Base-by-base conservation (phyloP, 2,113 vertebrate species). In the Lipophrys pholis region DNA sequence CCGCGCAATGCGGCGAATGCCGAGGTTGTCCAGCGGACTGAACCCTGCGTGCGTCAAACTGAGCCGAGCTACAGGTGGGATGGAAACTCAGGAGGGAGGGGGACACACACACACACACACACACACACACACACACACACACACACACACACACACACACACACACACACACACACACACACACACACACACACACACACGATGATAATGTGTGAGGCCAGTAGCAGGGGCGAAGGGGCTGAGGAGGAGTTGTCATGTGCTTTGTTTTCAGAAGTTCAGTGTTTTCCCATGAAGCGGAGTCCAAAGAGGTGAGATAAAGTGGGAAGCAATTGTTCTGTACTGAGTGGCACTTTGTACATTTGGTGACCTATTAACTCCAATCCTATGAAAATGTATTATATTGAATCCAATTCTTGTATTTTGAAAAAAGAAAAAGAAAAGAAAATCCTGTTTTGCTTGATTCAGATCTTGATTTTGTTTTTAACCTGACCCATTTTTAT, bases 41-140 rank as follows among this genome's bases (percentile, higher is more conserved):
- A 62, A 63, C 56, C 46, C 5, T 63, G 11, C 69, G 71, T 89
- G 87, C 68, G 64, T 91, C 71, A 80, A 80, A 12, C 11, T 4
- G 12, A 61, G 60, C 40, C 55, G 59, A 82, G 55, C 54, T 74
- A 53, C 57, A 84, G 82, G 89, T 91, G 69, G 82, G 51, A 81
- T 78, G 87, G 90, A 93, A 92, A 91, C 7, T 86, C 56, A 49
- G 55, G 8, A 60, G 80, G 70, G 69, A 36, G 50, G 54, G 57
- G 5, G 49, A 42, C 5, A 16, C 45, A 55, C 48, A 40, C 30
- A 43, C 39, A 2, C 30, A 58, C 38, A 57, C 52, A 73, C 6
- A 57, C 35, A 66, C 15, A 46, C n/a, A 67, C 15, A 21, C 14
- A 40, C 1, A n/a, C n/a, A n/a, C n/a, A n/a, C n/a, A n/a, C n/a